Base-by-base conservation (phyloP, 2,797 vertebrate species). In the Phoxinus dragarum region DNA sequence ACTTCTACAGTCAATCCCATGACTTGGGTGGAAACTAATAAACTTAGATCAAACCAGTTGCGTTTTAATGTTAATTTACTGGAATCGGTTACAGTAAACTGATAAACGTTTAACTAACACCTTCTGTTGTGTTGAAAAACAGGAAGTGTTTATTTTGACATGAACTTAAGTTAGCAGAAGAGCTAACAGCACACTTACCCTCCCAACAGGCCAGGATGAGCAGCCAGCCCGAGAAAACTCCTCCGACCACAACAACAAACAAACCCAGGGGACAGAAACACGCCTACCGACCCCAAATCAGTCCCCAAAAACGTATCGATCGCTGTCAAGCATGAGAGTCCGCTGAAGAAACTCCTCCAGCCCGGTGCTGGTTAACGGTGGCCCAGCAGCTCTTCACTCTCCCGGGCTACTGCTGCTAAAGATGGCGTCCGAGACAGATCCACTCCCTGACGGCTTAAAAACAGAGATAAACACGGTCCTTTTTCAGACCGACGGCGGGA, bases 341-440 rank as follows among this genome's bases (percentile, higher is more conserved):
- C 76, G 54, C 71, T 88, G 88, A 78, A 87, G 91, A 89, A 93
- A 94, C 92, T 93, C 94, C 93, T 93, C 93, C 95, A 95, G 93
- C 93, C 94, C 94, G 92, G 88, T 67, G 31, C 76, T 72, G 92
- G 94, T 93, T 94, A 91, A 90, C 90, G 90, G 92, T 92, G 92
- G 91, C 93, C 92, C 94, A 90, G 90, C 89, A 86, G 52, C 91
- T 92, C 92, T 88, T 86, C 88, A 94, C 93, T 91, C 93, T 92
- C 92, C 91, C 90, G 49, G 84, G 89, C 92, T 90, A 90, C 83
- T 93, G 89, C 92, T 93, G 90, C 91, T 87, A 92, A 96, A 96
- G 94, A 96, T 96, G 96, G 96, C 96, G 90, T 94, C 94, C 94
- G 93, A 90, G 84, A 66, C 68, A 88, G 91, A 87, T 94, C 90